Percentiles rank a stretch among this genome's conserved stretches.
Evolutionary conservation across 1,140 invertebrate species (phyloP).

Genomic region (Drosophila cardini): DNA sequence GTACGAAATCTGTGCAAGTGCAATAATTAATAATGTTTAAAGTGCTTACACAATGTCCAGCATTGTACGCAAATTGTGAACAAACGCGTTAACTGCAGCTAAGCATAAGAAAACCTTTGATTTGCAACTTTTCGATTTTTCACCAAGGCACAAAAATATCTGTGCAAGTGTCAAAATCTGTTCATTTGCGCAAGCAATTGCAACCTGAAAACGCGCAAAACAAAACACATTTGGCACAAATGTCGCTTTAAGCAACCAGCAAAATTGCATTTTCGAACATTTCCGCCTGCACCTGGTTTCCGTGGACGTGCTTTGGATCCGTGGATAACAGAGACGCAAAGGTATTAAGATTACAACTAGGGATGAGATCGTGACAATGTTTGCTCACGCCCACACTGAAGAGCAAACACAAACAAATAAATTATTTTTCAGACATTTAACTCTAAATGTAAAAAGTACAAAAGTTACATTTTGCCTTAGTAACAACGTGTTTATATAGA

Average conservation of each 20-base stretch:
- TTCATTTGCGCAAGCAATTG: slow-evolving; percentile 23
- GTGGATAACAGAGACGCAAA: slow-evolving; percentile 84
- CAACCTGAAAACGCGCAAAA: slow-evolving; percentile 34
- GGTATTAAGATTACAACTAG: slow-evolving; percentile 57
- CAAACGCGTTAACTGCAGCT: not conserved
- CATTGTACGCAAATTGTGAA: slow-evolving; percentile 21
- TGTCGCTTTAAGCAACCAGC: slow-evolving; percentile 69
- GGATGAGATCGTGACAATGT: slow-evolving; percentile 30
- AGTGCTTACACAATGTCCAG: slow-evolving; percentile 13
- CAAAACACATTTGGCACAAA: slow-evolving; percentile 55
- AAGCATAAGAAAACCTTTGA: slow-evolving; percentile 12
- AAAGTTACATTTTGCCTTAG: not conserved
- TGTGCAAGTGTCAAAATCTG: slow-evolving; percentile 37
- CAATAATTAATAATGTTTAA: slow-evolving; percentile 42
- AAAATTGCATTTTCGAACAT: slow-evolving; percentile 84
- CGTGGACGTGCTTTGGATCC: slow-evolving; percentile 83
- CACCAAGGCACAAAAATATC: slow-evolving; percentile 26
- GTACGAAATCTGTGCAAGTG: slow-evolving; percentile 30
- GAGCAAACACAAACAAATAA: not conserved
- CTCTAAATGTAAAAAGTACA: not conserved
- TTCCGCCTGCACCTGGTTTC: slow-evolving; percentile 78
- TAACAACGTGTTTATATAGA: not conserved
- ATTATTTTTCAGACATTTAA: not conserved
- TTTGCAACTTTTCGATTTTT: slow-evolving; percentile 50
- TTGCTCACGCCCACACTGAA: slow-evolving; percentile 17